phyloP scores from a whole-genome alignment of 2,797 vertebrate species.

The Xyrichtys novacula region DNA sequence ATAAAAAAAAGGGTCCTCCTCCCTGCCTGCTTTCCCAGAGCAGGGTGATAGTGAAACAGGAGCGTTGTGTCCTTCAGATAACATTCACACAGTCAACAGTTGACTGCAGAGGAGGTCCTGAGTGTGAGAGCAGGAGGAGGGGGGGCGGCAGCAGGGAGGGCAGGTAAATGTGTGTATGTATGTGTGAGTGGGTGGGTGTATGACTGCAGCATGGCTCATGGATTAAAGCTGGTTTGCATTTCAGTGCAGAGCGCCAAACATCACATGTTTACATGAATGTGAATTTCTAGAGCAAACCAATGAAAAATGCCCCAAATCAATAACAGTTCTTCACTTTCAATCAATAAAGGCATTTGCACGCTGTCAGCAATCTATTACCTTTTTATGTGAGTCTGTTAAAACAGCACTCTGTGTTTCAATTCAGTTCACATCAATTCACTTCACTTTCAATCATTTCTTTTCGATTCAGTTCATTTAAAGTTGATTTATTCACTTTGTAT shows the following conservation, averaged over 20 bases:
- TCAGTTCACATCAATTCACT: too few relatives aligned
- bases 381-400: too few relatives aligned
- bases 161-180: constrained; percentile 1
- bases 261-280: background rate
- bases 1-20: constrained; percentile 19
- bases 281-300: constrained; percentile 1
- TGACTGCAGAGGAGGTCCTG: constrained; percentile 43
- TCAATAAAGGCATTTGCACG: too few relatives aligned
- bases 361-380: too few relatives aligned
- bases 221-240: background rate
- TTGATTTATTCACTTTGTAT: too few relatives aligned
- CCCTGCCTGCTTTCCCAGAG: constrained; percentile 1
- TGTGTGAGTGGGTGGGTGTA: constrained; percentile 1
- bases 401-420: too few relatives aligned
- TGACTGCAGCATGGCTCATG: constrained; percentile 15
- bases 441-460: too few relatives aligned
- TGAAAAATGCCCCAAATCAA: too few relatives aligned
- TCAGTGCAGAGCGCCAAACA: background rate
- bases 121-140: constrained; percentile 18
- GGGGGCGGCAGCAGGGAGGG: constrained; percentile 11
- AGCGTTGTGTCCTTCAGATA: constrained; percentile 60
- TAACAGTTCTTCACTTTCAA: too few relatives aligned
- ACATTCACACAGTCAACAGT: constrained; percentile 61
- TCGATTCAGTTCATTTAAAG: too few relatives aligned
- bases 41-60: constrained; percentile 44